Evolutionary conservation across 2,113 vertebrate genomes (phyloP).

Genomic region (Tachysurus vachellii): DNA sequence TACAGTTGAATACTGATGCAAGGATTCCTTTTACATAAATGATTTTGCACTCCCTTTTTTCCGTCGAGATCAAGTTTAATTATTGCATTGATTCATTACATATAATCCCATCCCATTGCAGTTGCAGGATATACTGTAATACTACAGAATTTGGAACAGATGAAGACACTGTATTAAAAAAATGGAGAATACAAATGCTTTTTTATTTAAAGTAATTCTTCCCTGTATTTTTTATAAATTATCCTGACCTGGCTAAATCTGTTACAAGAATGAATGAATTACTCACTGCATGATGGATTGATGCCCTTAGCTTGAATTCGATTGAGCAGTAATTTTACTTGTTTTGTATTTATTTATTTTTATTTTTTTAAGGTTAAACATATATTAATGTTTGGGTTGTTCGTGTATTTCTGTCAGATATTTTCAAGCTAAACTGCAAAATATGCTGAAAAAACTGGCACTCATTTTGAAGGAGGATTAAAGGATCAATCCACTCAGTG

Average conservation of each 20-base stretch:
- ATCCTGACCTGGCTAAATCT: background rate
- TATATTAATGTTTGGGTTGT: background rate
- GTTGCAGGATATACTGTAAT: no score
- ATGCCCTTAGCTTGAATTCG: background rate
- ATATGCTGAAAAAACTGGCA: conserved; percentile 2
- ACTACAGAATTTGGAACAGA: background rate
- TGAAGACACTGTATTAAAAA: background rate
- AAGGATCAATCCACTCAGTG: background rate
- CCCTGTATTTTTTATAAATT: background rate
- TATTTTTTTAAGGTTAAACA: background rate
- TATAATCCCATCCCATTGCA: background rate
- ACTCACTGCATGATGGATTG: background rate
- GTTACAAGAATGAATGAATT: background rate
- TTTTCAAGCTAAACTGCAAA: conserved; percentile 5
- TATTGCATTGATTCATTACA: background rate
- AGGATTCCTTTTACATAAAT: background rate
- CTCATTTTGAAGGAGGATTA: conserved; percentile 8
- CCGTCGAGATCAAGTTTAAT: background rate
- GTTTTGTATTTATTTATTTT: background rate
- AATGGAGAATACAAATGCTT: background rate
- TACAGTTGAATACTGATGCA: background rate
- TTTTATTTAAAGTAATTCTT: background rate
- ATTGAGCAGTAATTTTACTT: background rate
- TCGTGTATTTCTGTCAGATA: background rate
- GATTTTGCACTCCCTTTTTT: background rate